Evolutionary conservation across 2,888 invertebrate species (phyloP).

Genomic region (Disparrhopalites patrizii): DNA sequence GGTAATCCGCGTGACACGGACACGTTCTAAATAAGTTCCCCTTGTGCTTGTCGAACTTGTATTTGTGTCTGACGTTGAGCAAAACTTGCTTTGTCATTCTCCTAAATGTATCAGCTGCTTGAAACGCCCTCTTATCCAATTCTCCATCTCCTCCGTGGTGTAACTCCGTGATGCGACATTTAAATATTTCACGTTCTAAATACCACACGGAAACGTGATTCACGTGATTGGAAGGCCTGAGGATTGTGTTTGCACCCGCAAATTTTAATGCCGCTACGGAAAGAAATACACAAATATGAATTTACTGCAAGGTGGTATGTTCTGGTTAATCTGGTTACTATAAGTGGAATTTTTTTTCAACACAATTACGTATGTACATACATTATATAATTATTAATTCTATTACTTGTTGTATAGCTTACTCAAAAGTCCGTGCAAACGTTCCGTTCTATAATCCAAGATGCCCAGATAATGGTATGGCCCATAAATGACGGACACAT

Average conservation of each 20-base stretch:
- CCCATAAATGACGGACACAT: slow-evolving; percentile 40
- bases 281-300: not conserved
- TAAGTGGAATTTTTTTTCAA: not conserved
- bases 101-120: slow-evolving; percentile 34
- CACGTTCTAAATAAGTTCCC: slow-evolving; percentile 14
- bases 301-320: not conserved
- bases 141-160: slow-evolving; percentile 43
- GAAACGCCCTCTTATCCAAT: slow-evolving; percentile 34
- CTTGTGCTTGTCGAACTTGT: slow-evolving; percentile 14
- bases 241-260: slow-evolving; percentile 33
- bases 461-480: slow-evolving; percentile 44
- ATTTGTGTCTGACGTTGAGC: slow-evolving; percentile 12
- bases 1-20: slow-evolving; percentile 6
- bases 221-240: slow-evolving; percentile 35
- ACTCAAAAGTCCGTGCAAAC: slow-evolving; percentile 43
- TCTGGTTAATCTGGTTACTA: not conserved
- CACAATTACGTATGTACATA: not conserved
- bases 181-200: slow-evolving; percentile 38
- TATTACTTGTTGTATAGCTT: not conserved
- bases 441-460: slow-evolving; percentile 39
- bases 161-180: slow-evolving; percentile 40
- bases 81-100: not conserved
- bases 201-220: slow-evolving; percentile 43
- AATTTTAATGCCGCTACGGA: slow-evolving; percentile 11
- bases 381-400: not conserved